Evolutionary conservation across 2,888 invertebrate species (phyloP).

Genomic region (Ptychoptera contaminata): DNA sequence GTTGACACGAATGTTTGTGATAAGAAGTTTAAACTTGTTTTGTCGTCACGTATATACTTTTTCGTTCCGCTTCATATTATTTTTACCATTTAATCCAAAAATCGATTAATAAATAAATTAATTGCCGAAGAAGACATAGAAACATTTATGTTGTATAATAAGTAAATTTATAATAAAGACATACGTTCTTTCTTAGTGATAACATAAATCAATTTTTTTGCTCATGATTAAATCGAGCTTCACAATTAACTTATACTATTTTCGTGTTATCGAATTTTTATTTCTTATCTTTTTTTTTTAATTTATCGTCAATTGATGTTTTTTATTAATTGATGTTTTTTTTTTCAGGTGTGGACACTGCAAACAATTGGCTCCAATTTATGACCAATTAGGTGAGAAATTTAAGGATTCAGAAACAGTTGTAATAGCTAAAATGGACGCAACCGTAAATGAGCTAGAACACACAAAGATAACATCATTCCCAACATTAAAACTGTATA

Average conservation of each 20-base stretch:
- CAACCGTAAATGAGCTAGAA: conserved; percentile 94
- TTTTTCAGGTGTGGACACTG: conserved; percentile 73
- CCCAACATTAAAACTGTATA: conserved; percentile 90
- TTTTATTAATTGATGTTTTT: not conserved
- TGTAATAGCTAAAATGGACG: conserved; percentile 96
- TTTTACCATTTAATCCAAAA: too few relatives aligned
- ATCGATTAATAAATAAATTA: too few relatives aligned
- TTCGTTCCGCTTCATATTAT: too few relatives aligned
- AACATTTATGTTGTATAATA: too few relatives aligned
- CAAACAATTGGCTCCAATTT: conserved; percentile 93
- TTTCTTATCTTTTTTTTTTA: not conserved
- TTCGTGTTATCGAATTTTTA: not conserved
- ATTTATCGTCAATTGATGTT: not conserved
- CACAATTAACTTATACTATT: not conserved
- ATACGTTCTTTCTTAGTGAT: too few relatives aligned
- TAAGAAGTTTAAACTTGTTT: too few relatives aligned
- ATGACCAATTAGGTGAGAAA: conserved; percentile 89
- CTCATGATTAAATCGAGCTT: too few relatives aligned
- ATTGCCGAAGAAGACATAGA: too few relatives aligned
- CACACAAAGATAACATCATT: conserved; percentile 88
- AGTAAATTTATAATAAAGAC: too few relatives aligned
- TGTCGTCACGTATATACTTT: too few relatives aligned
- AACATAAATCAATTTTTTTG: not conserved
- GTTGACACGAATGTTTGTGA: too few relatives aligned
- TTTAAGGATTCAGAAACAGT: conserved; percentile 69